These are phyloP conservation scores for Onychomys torridus DNA, from an alignment of 2,797 vertebrate species.

Conservation along the genomic window DNA sequence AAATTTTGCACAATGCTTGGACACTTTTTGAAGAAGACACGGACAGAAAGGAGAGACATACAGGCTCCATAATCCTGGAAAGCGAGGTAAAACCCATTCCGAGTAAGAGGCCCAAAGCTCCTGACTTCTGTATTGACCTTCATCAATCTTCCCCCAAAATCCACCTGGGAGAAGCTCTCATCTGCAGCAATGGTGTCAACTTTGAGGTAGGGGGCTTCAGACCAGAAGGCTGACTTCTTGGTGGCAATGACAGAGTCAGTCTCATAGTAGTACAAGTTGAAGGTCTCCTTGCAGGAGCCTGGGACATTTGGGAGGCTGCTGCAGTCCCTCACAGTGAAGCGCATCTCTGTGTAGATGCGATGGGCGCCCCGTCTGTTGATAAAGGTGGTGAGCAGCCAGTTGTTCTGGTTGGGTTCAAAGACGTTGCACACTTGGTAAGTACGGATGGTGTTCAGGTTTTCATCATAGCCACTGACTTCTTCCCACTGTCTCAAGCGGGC, in stretches of 20 bases:
- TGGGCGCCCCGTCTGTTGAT: conserved; percentile 95
- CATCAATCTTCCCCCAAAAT: conserved; percentile 98
- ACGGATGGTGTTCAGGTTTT: conserved; percentile 99
- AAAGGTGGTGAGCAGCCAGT: conserved; percentile 99
- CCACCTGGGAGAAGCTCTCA: conserved; percentile 99
- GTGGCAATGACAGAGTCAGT: conserved; percentile 97
- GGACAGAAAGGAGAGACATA: conserved; percentile 98
- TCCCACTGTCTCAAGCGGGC: conserved; percentile 92
- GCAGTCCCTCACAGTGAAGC: conserved; percentile 98
- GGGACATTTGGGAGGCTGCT: conserved; percentile 99
- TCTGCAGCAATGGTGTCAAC: conserved; percentile 99
- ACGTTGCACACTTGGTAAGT: conserved; percentile 99
- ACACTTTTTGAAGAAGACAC: conserved; percentile 99
- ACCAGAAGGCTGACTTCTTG: conserved; percentile 98
- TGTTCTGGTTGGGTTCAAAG: conserved; percentile 98
- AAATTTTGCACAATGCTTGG: conserved; percentile 99
- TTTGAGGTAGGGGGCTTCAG: conserved; percentile 98
- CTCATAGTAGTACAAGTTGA: conserved; percentile 99
- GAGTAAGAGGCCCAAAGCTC: conserved; percentile 96
- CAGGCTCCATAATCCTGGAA: conserved; percentile 99
- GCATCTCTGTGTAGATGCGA: conserved; percentile 98
- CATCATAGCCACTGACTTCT: conserved; percentile 99
- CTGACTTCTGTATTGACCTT: conserved; percentile 99
- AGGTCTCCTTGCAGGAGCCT: conserved; percentile 99
- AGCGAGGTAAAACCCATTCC: conserved; percentile 97